Conservation (phyloP, 2,113 vertebrate species). For the chimpanzee (Pan troglodytes) region NHGRI_mPanTro3-v2.1_pri NC_072403.2:52523501-52524000, state of each 20-base stretch:
- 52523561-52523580: neutral
- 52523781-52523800: neutral
- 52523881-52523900: conserved; percentile 83
- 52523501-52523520: neutral
- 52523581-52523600: neutral
- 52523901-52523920: conserved; percentile 88
- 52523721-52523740: neutral
- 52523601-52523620: neutral
- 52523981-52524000: conserved; percentile 88
- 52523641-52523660: neutral
- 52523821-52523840: neutral
- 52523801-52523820: neutral
- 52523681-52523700: neutral
- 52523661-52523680: neutral
- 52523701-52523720: neutral
- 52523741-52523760: neutral
- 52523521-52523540: neutral
- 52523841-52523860: neutral
- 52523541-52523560: neutral
- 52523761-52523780: neutral
- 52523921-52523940: conserved; percentile 88
- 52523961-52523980: conserved; percentile 89
- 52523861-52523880: conserved; percentile 83
- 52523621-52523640: neutral
- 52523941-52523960: conserved; percentile 85